phyloP scores from a whole-genome alignment of 2,888 invertebrate genomes.

The Nephrotoma appendiculata region DNA sequence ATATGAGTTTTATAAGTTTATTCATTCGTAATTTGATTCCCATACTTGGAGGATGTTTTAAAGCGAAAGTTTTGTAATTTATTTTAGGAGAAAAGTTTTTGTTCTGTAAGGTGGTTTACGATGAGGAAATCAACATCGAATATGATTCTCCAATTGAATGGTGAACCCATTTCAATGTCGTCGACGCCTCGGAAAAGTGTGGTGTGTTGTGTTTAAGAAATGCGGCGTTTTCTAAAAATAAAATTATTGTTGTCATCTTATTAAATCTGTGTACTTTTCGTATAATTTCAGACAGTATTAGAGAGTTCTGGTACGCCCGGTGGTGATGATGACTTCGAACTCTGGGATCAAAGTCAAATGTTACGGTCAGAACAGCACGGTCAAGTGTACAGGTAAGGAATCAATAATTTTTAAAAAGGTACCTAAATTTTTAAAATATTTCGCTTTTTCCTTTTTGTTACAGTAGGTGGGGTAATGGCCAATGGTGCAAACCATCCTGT shows the following conservation, averaged over 20 bases:
- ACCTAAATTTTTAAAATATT: not conserved
- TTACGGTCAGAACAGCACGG: conserved; percentile 15
- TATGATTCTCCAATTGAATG: not conserved
- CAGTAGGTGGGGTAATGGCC: conserved; percentile 39
- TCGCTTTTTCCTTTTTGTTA: not conserved
- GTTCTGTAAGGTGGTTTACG: not conserved
- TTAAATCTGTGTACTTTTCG: conserved; percentile 10
- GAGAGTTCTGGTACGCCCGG: conserved; percentile 47
- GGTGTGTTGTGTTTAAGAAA: not conserved
- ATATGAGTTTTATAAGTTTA: not conserved
- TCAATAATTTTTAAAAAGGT: not conserved
- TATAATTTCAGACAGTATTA: conserved; percentile 45
- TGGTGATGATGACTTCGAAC: conserved; percentile 55
- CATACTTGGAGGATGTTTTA: not conserved
- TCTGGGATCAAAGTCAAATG: conserved; percentile 50
- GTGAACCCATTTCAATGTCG: not conserved
- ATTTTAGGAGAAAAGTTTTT: not conserved
- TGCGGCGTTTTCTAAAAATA: not conserved
- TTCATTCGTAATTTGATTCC: not conserved
- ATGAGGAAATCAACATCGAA: conserved; percentile 3
- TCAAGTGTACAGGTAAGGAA: conserved; percentile 12
- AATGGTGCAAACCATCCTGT: conserved; percentile 71
- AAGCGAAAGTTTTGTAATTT: not conserved
- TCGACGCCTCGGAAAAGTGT: not conserved
- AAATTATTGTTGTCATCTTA: not conserved